phyloP scores from a whole-genome alignment of 2,797 vertebrate species.

The Thripadectes ignobilis region DNA sequence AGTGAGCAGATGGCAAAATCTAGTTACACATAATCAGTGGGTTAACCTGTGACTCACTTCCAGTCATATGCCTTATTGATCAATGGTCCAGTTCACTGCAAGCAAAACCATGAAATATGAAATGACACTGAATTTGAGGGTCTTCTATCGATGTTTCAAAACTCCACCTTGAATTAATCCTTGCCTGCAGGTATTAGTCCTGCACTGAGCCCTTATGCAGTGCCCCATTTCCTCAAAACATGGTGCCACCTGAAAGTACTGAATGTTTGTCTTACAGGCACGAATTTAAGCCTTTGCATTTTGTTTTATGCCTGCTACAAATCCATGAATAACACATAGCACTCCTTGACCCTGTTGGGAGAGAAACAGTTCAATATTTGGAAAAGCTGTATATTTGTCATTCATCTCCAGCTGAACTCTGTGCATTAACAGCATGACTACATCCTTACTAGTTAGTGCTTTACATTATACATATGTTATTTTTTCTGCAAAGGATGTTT shows the following conservation, averaged over 20 bases:
- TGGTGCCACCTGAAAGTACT: neutral
- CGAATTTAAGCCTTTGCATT: neutral
- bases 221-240: neutral
- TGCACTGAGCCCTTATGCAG: neutral
- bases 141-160: neutral
- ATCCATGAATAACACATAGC: neutral
- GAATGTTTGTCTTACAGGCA: neutral
- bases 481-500: slow-evolving; percentile 74
- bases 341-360: neutral
- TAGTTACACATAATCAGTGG: neutral
- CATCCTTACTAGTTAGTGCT: neutral
- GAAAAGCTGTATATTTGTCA: neutral
- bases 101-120: neutral
- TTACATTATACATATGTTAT: neutral
- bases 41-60: neutral
- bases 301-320: neutral
- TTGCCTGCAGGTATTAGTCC: neutral
- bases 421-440: neutral
- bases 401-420: neutral
- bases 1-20: neutral
- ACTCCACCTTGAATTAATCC: neutral
- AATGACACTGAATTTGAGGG: neutral
- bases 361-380: neutral
- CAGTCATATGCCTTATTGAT: neutral
- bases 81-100: neutral